Conservation (phyloP, 2,797 vertebrate species). For the Helarctos malayanus region DNA sequence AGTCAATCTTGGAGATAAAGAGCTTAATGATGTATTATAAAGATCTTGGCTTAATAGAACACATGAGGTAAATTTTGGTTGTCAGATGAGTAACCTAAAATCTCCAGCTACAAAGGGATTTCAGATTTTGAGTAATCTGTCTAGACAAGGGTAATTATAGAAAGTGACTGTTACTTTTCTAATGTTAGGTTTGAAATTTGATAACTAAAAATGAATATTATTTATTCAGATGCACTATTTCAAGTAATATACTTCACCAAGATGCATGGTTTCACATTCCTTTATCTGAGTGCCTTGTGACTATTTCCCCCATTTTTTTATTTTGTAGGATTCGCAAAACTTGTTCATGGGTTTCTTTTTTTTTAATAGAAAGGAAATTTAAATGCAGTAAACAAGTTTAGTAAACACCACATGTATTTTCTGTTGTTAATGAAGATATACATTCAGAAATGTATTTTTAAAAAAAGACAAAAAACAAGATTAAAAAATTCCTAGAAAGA, state of each 20-base stretch:
- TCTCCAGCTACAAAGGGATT: slow-evolving; percentile 1
- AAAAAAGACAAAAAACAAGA: neutral
- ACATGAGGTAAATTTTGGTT: slow-evolving; percentile 62
- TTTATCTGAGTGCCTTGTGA: neutral
- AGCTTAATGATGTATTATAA: slow-evolving; percentile 23
- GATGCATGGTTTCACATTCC: neutral
- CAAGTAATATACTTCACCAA: neutral
- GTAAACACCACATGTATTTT: slow-evolving; percentile 76
- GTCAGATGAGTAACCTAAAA: slow-evolving; percentile 38
- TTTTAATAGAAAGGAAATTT: slow-evolving; percentile 62
- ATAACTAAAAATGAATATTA: slow-evolving; percentile 59
- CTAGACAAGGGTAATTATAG: slow-evolving; percentile 58
- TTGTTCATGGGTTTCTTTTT: neutral
- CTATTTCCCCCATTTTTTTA: neutral
- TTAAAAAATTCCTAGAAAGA: slow-evolving; percentile 66
- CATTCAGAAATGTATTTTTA: slow-evolving; percentile 56
- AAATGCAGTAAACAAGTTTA: slow-evolving; percentile 78
- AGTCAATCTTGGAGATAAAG: slow-evolving; percentile 18
- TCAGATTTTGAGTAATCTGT: slow-evolving; percentile 61
- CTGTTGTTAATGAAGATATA: slow-evolving; percentile 75
- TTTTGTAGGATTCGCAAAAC: neutral
- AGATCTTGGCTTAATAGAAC: slow-evolving; percentile 54
- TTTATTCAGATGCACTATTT: slow-evolving; percentile 11
- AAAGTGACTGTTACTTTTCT: slow-evolving; percentile 53
- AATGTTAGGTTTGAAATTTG: slow-evolving; percentile 36